phyloP scores from a whole-genome alignment of 2,113 vertebrate species.

The Chinchilla lanigera region DNA sequence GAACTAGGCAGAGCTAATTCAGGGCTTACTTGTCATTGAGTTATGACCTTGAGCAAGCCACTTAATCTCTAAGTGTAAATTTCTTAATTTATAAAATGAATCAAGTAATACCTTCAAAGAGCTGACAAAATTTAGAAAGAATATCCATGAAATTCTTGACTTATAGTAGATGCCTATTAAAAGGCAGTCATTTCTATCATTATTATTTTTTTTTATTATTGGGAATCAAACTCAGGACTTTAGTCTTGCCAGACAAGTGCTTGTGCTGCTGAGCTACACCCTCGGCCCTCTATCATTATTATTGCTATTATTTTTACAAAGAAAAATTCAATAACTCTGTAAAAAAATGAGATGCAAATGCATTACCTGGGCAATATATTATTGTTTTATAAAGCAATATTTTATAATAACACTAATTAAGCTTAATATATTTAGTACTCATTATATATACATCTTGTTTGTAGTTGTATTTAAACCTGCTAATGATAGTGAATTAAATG shows the following conservation, averaged over 20 bases:
- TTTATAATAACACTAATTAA: conserved; percentile 17
- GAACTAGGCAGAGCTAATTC: background rate
- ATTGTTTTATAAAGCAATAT: conserved; percentile 24
- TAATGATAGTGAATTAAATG: background rate
- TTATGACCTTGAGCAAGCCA: conserved; percentile 10
- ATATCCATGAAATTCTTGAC: background rate
- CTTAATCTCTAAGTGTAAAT: conserved; percentile 33
- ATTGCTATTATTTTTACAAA: background rate
- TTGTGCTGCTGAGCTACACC: no score
- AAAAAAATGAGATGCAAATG: conserved; percentile 17
- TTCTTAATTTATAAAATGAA: background rate
- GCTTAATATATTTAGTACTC: background rate
- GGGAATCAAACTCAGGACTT: no score
- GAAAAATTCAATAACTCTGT: background rate
- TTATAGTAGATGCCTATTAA: background rate
- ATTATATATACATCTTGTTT: background rate
- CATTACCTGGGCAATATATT: background rate
- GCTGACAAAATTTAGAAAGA: conserved; percentile 17
- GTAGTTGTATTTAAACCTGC: background rate
- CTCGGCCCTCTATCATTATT: background rate
- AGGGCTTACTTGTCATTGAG: background rate
- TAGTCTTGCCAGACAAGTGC: no score
- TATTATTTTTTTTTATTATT: background rate
- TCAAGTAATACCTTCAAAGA: background rate
- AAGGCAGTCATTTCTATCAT: background rate